Evolutionary conservation across 1,140 invertebrate genomes (phyloP), one percentile per base, ranked within the genome.

Genomic region (Potamilus streckersoni): DNA sequence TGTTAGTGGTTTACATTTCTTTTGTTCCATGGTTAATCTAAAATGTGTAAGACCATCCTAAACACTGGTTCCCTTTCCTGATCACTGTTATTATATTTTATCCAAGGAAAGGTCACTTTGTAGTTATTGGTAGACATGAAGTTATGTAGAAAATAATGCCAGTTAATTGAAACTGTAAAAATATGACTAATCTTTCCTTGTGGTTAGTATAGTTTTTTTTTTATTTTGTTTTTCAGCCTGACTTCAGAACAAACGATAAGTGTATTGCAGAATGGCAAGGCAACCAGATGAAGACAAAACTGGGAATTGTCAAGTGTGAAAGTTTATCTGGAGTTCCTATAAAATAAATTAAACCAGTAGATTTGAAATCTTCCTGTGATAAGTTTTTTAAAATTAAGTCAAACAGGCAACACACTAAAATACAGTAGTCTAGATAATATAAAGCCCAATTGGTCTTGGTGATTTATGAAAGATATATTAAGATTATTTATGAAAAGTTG

Each of bases 191-290:
- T 55, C 16, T 55, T 15, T 56, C 8, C 55, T 70, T 70, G 17
- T 12, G 56, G 20, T 20, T 58, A 58, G 2, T 38, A 69, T 49
- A 66, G 56, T 38, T 65, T 58, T 57, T 38, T 65, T 58, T 57
- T 11, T 12, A 19, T 78, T 75, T 73, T 75, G 27, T 69, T 81
- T 84, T 66, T 80, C 83, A 93, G 92, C 91, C 92, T 71, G 95
- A 97, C 90, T 91, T 97, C 55, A 93, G 94, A 88, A 95, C 95
- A n/a, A 94, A 94, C 88, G 88, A 87, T n/a, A 92, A 92, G 20
- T 92, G 94, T 73, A 89, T 93, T 79, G 96, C 95, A 69, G 93
- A 94, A 75, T 98, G 96, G 96, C 94, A 94, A 89, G 94, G 94
- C 16, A 95, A 94, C 90, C 91, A 92, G 81, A 90, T 97, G 73